phyloP scores from a whole-genome alignment of 2,113 vertebrate species.

The Paradoxurus hermaphroditus region DNA sequence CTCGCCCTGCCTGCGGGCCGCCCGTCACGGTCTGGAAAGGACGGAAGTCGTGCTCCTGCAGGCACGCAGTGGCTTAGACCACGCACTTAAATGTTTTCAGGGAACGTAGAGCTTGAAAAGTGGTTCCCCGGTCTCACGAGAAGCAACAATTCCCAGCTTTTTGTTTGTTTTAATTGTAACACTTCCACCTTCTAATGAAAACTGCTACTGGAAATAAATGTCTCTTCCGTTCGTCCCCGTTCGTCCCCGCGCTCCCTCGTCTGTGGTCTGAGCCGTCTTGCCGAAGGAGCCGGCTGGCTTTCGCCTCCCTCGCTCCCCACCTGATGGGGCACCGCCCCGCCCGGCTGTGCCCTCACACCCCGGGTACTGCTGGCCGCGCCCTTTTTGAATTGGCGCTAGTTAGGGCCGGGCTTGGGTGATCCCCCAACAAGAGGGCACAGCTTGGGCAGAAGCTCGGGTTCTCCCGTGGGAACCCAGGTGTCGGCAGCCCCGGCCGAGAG shows the following conservation, averaged over 20 bases:
- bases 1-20: not conserved
- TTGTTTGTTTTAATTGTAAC: not conserved
- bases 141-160: not conserved
- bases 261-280: not conserved
- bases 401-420: not conserved
- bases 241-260: not conserved
- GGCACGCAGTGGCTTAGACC: not conserved
- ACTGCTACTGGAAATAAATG: too few relatives aligned
- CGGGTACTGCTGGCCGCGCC: not conserved
- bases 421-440: not conserved
- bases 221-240: not conserved
- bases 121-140: not conserved
- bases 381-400: too few relatives aligned
- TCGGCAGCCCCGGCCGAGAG: not conserved
- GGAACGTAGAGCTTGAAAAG: not conserved
- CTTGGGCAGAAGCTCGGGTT: not conserved
- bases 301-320: fast-evolving
- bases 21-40: not conserved
- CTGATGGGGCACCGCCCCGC: too few relatives aligned
- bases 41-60: fast-evolving
- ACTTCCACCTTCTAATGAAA: not conserved
- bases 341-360: not conserved
- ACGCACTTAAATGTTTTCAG: not conserved
- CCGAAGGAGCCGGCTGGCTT: not conserved
- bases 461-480: not conserved